Evolutionary conservation across 2,888 invertebrate species (phyloP).

Genomic region (Caradrina clavipalpis): DNA sequence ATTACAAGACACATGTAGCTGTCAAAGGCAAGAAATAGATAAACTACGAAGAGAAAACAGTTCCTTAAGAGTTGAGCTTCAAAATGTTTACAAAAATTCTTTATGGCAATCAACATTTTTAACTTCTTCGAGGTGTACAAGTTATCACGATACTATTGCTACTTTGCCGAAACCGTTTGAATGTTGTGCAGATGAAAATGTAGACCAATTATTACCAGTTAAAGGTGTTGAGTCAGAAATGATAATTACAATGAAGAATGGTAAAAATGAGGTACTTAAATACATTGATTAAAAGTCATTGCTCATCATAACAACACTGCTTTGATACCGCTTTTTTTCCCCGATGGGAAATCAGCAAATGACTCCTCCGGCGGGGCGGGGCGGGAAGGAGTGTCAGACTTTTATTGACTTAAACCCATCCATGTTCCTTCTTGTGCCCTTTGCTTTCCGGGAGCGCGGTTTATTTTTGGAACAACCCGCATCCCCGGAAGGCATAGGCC

Average conservation of each 20-base stretch:
- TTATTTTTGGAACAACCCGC: no score
- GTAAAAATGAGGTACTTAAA: slow-evolving; percentile 80
- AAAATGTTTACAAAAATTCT: slow-evolving; percentile 69
- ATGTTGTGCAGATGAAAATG: slow-evolving; percentile 64
- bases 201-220: slow-evolving; percentile 34
- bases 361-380: no score
- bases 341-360: no score
- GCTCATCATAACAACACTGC: no score
- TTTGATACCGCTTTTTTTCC: no score
- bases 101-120: slow-evolving; percentile 63
- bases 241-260: slow-evolving; percentile 85
- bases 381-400: no score
- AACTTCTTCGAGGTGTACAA: slow-evolving; percentile 42
- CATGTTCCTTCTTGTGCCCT: no score
- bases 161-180: slow-evolving; percentile 75
- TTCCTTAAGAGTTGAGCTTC: slow-evolving; percentile 77
- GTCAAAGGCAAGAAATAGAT: slow-evolving; percentile 77
- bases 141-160: slow-evolving; percentile 50
- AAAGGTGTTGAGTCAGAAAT: slow-evolving; percentile 83
- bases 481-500: no score
- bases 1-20: slow-evolving; percentile 71
- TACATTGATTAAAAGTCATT: background rate
- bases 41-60: slow-evolving; percentile 77
- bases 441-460: no score
- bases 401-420: no score